Base-by-base conservation (phyloP, 2,888 invertebrate genomes). In the Lamellibrachia satsuma region DNA sequence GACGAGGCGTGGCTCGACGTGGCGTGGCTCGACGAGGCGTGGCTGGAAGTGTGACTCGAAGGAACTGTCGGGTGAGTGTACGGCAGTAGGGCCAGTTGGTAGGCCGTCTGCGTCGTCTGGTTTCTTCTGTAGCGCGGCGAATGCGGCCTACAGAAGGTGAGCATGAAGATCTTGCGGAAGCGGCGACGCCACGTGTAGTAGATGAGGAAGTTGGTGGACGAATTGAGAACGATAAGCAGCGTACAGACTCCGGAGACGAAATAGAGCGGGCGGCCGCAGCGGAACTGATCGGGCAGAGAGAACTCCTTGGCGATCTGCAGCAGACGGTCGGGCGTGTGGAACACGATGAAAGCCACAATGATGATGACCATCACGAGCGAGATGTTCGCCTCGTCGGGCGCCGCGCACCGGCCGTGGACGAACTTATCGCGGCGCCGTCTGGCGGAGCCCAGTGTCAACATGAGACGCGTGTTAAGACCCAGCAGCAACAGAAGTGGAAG, bases 271-370 rank as follows among this genome's bases (percentile, higher is more conserved):
- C 60, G 57, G 11, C 92, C 93, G 52, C 93, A 94, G 51, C 27
- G 4, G 27, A 90, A 52, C 15, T 91, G 39, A 7, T 60, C 11
- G 9, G 39, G n/a, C 11, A 51, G 60, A 3, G 93, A n/a, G 92
- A 93, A 60, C 27, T 90, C 39, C 90, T 52, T 91, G 57, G 91
- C 52, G 39, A 93, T 52, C n/a, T 57, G 52, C 52, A 93, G 90
- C 22, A 94, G 75, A n/a, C 93, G 91, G 90, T 94, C 94, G 11
- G 94, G 94, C 22, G 92, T 91, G 93, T 94, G 94, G 90, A 93
- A 93, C 52, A 94, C 22, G 15, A 93, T n/a, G 22, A 94, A 15
- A n/a, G 92, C 93, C 11, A 94, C 51, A 9, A 94, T 91, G 55
- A 94, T 93, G 90, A 93, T 91, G 60, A 93, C 75, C 93, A 94